These are phyloP conservation scores for Gryllus bimaculatus DNA, from an alignment of 1,140 invertebrate species.

Conservation along the genomic window DNA sequence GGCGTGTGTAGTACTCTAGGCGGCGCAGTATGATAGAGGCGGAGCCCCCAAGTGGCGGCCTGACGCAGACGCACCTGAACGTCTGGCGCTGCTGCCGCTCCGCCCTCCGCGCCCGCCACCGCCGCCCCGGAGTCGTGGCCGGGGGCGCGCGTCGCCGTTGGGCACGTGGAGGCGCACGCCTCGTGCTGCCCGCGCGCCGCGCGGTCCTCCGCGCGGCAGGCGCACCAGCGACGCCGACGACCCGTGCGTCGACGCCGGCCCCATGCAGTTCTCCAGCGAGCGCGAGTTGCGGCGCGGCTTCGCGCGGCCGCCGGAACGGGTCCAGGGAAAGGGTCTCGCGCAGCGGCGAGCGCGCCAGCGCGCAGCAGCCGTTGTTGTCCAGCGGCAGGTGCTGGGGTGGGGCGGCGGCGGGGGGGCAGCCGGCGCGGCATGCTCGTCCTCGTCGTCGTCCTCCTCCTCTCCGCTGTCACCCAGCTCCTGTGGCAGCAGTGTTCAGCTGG, in stretches of 20 bases:
- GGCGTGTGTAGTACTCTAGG: no score
- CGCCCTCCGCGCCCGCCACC: neutral
- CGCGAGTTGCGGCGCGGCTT: slow-evolving; percentile 12
- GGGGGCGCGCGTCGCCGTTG: no score
- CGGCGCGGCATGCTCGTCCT: neutral
- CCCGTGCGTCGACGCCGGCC: neutral
- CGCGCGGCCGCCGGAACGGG: slow-evolving; percentile 19
- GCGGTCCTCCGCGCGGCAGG: no score
- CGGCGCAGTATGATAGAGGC: no score
- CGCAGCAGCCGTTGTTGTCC: neutral
- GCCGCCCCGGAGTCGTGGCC: no score
- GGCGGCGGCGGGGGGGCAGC: slow-evolving; percentile 7
- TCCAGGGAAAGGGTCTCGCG: slow-evolving; percentile 26
- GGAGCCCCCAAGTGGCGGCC: no score
- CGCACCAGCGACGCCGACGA: neutral
- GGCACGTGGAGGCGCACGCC: no score
- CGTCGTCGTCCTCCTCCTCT: slow-evolving; percentile 6
- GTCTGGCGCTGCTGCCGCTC: neutral
- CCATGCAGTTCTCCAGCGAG: slow-evolving; percentile 21
- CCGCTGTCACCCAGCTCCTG: neutral
- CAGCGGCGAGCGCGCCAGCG: slow-evolving; percentile 4
- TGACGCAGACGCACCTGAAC: neutral
- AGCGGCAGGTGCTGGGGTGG: neutral
- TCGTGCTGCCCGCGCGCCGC: no score
- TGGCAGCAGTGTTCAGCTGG: neutral